Conservation (phyloP, 2,888 invertebrate genomes). For the Nomada goodeniana region DNA sequence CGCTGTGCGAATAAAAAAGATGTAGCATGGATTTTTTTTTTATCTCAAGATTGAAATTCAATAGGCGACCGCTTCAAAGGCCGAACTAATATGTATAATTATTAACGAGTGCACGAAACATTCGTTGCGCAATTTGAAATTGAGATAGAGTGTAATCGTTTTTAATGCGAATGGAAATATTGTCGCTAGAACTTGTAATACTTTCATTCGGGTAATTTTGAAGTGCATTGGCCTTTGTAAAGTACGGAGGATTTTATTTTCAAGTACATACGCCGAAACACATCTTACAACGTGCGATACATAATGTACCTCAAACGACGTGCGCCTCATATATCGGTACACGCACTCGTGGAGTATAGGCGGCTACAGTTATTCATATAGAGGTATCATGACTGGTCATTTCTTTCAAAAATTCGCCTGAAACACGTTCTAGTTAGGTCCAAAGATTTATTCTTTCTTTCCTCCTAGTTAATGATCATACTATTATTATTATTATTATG, state of each 20-base stretch:
- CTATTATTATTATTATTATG: too few species aligned
- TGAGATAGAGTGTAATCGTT: not conserved
- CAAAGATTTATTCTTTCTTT: too few species aligned
- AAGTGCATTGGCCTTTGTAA: too few species aligned
- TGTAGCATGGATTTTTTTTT: slow-evolving; percentile 8
- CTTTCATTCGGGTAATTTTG: too few species aligned
- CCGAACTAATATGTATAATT: slow-evolving; percentile 1
- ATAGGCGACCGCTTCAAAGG: not conserved
- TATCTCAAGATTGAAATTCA: not conserved
- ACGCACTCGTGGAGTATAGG: not conserved
- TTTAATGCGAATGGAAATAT: not conserved
- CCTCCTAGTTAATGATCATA: too few species aligned
- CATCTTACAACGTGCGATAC: not conserved
- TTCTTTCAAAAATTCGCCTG: not conserved
- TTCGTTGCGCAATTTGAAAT: not conserved
- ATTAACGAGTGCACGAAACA: slow-evolving; percentile 2
- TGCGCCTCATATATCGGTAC: not conserved
- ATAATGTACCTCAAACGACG: not conserved
- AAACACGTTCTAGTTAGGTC: too few species aligned
- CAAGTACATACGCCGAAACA: slow-evolving; percentile 5
- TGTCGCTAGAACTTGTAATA: too few species aligned
- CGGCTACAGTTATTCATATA: not conserved
- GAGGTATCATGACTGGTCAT: not conserved
- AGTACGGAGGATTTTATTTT: not conserved
- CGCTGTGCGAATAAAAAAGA: not conserved